A percentile compares a stretch with the other conserved stretches of the same genome.
These are phyloP conservation scores for Tolmerus cingulatus DNA, from an alignment of 2,888 invertebrate genomes.

Conservation along the genomic window DNA sequence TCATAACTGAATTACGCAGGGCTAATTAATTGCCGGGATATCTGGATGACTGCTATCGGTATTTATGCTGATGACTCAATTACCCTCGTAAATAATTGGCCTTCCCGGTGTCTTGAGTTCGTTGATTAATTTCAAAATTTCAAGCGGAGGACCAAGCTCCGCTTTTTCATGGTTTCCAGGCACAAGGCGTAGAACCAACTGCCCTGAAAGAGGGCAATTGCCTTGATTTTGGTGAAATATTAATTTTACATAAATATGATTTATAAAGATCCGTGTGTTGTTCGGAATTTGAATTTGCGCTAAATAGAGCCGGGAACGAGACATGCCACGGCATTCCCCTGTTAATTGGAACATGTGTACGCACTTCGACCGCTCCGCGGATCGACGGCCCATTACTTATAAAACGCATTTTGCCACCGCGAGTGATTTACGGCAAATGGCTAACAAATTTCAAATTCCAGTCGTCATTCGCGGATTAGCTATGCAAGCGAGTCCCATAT, in stretches of 20 bases:
- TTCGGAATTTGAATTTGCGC: not conserved
- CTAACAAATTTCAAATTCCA: not conserved
- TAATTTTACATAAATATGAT: not conserved
- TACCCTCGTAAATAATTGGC: slow-evolving; percentile 45
- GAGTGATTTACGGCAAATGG: not conserved
- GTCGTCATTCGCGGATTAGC: not conserved
- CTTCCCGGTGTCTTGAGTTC: not conserved
- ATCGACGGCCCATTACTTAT: not conserved
- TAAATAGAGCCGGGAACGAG: not conserved
- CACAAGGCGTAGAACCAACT: not conserved
- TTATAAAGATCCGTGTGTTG: not conserved
- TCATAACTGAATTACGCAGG: slow-evolving; percentile 41
- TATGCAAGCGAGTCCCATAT: not conserved
- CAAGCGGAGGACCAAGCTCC: not conserved
- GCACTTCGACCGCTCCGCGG: not conserved
- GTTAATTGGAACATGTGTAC: not conserved
- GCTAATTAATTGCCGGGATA: slow-evolving; percentile 48
- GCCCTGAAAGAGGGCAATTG: not conserved
- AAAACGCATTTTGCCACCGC: not conserved
- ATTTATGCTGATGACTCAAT: slow-evolving; percentile 48
- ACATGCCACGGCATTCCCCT: not conserved
- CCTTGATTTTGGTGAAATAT: not conserved
- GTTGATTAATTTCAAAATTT: not conserved
- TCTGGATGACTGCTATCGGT: slow-evolving; percentile 47
- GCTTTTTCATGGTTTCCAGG: not conserved